Evolutionary conservation across 1,140 invertebrate genomes (phyloP).

Genomic region (Papilio machaon): DNA sequence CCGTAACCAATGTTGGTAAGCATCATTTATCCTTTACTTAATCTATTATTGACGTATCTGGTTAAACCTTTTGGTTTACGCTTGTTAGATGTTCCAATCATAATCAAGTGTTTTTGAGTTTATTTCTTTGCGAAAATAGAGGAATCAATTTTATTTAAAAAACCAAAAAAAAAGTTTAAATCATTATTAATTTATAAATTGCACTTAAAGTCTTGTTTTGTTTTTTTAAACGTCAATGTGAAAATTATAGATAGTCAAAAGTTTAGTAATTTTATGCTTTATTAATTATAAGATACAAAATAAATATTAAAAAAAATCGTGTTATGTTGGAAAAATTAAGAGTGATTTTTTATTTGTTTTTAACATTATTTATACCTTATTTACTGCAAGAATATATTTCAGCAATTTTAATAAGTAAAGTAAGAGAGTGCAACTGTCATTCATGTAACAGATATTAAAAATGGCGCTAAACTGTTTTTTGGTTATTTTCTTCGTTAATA

Average conservation of each 20-base stretch:
- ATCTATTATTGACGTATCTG: slow-evolving; percentile 15
- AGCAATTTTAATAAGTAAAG: slow-evolving; percentile 67
- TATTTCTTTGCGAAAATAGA: too few relatives aligned
- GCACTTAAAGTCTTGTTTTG: background rate
- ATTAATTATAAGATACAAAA: background rate
- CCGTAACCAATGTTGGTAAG: background rate
- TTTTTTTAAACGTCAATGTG: background rate
- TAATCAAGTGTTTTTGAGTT: background rate
- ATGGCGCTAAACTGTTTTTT: slow-evolving; percentile 61
- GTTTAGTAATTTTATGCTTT: background rate
- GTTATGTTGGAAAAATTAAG: slow-evolving; percentile 72
- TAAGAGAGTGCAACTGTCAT: slow-evolving; percentile 60
- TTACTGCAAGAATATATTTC: slow-evolving; percentile 74
- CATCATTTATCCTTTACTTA: slow-evolving; percentile 14
- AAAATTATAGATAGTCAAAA: background rate
- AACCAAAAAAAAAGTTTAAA: slow-evolving; percentile 20
- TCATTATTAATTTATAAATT: background rate
- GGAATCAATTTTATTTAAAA: background rate
- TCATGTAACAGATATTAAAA: slow-evolving; percentile 51
- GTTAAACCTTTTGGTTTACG: background rate
- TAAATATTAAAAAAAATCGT: background rate
- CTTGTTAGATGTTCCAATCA: background rate
- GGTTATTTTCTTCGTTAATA: slow-evolving; percentile 60
- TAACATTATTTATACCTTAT: slow-evolving; percentile 69
- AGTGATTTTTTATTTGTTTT: slow-evolving; percentile 67